Conservation (phyloP, 2,888 invertebrate genomes). For the Pogonocherus hispidulus region DNA sequence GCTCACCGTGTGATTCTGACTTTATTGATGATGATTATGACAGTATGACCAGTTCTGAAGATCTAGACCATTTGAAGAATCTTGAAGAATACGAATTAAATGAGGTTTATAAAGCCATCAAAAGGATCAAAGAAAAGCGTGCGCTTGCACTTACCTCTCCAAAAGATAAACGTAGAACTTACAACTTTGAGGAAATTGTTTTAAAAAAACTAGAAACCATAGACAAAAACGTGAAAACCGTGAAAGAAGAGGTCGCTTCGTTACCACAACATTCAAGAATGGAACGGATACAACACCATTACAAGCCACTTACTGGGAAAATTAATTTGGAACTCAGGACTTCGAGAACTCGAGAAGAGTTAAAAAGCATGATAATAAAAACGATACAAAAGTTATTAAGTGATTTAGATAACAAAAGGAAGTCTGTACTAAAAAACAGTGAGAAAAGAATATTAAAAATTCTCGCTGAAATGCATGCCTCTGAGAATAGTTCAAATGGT, state of each 20-base stretch:
- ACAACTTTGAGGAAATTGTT: constrained; percentile 10
- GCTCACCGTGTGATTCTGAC: constrained; percentile 2
- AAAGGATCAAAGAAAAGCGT: not conserved
- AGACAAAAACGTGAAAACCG: constrained; percentile 16
- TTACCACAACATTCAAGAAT: not conserved
- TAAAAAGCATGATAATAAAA: constrained; percentile 21
- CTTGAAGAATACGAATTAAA: constrained; percentile 20
- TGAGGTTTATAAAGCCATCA: constrained; percentile 1
- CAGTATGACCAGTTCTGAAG: constrained; percentile 40
- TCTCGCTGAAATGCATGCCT: constrained; percentile 24
- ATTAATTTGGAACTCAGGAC: not conserved
- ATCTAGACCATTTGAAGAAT: constrained; percentile 24
- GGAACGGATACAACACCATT: not conserved
- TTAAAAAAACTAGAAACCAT: constrained; percentile 32
- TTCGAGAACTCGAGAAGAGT: constrained; percentile 6
- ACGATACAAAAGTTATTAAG: constrained; percentile 18
- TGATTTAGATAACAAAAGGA: constrained; percentile 24
- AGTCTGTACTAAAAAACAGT: not conserved
- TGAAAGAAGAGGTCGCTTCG: constrained; percentile 17
- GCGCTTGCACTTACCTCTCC: not conserved
- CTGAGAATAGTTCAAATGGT: constrained; percentile 1
- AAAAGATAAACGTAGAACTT: not conserved
- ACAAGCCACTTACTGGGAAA: not conserved
- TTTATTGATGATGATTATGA: constrained; percentile 43
- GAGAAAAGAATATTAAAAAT: constrained; percentile 24